Conservation (phyloP, 35 echinoderm and acorn worm genomes). For the Amphiura filiformis region DNA sequence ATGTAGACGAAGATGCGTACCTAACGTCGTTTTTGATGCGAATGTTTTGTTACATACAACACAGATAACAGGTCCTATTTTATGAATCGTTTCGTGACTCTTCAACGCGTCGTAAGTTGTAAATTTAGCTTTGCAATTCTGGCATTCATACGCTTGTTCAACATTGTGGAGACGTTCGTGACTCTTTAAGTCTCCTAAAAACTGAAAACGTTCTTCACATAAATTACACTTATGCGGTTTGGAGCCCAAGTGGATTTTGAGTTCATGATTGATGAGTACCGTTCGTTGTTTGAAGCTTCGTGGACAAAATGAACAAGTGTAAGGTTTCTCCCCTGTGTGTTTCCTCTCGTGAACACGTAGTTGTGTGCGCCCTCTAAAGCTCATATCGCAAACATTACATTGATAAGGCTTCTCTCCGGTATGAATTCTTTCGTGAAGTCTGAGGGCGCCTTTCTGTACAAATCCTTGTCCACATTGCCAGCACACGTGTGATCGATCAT, state of each 20-base stretch:
- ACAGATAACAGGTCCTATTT: not conserved
- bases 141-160: not conserved
- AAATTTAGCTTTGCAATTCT: not conserved
- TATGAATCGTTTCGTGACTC: slow-evolving; percentile 1
- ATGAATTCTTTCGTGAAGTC: not conserved
- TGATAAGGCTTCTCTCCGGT: slow-evolving; percentile 2
- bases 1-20: not conserved
- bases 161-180: not conserved
- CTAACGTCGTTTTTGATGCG: not conserved
- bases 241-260: not conserved
- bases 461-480: not conserved
- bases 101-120: not conserved
- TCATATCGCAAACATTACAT: slow-evolving; percentile 1
- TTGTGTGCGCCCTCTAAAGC: not conserved
- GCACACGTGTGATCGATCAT: not conserved
- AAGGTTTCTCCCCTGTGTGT: slow-evolving; percentile 18
- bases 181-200: not conserved
- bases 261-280: not conserved
- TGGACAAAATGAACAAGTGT: not conserved
- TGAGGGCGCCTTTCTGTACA: slow-evolving; percentile 4
- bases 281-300: not conserved
- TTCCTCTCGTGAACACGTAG: not conserved
- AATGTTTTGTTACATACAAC: slow-evolving; percentile 1
- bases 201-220: not conserved
- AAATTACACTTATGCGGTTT: not conserved